Evolutionary conservation across 1,140 invertebrate species (phyloP), one percentile per base, ranked within the genome.

Genomic region (Leguminivora glycinivorella): DNA sequence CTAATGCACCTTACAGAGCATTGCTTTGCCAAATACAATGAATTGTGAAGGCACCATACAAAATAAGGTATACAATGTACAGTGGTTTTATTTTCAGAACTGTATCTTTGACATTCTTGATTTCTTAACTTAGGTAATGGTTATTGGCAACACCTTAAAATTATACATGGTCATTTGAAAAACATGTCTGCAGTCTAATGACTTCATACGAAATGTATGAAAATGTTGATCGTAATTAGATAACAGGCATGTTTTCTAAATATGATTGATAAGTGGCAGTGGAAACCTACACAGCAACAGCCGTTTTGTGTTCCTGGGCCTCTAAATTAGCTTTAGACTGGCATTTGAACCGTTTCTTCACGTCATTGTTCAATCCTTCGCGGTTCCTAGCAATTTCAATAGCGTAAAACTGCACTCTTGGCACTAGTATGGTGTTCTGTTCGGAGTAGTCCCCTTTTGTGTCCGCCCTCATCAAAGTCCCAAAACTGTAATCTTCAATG

Each of bases 341-440:
- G 74, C 88, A 91, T 72, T 91, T 91, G 73, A 77, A 86, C 17
- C 70, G 73, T 79, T 93, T 92, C 81, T 96, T 93, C 9, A 98
- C 94, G 71, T 90, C 90, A 87, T 98, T 95, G 89, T 99, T 99
- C 14, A 94, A 87, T 3, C 98, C 97, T 92, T 98, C 96, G 80
- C 95, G 93, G 90, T 99, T 99, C 77, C 98, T 94, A 0, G 98
- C 97, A 71, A 99, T 95, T 93, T 99, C 98, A 78, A 99, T 97
- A 0, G 98, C 98, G 78, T 96, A 95, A 89, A 99, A 99, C 88
- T 99, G 98, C 76, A 99, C 96, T 84, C 98, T 94, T 7, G 97
- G 95, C 4, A 97, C 97, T 52, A 99, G 91, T 68, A 98, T 96
- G 14, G 96, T 96, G 83, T 99, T 99, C 71, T 95, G 93, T 85